phyloP scores from a whole-genome alignment of 2,797 vertebrate species.

The Lateolabrax maculatus region DNA sequence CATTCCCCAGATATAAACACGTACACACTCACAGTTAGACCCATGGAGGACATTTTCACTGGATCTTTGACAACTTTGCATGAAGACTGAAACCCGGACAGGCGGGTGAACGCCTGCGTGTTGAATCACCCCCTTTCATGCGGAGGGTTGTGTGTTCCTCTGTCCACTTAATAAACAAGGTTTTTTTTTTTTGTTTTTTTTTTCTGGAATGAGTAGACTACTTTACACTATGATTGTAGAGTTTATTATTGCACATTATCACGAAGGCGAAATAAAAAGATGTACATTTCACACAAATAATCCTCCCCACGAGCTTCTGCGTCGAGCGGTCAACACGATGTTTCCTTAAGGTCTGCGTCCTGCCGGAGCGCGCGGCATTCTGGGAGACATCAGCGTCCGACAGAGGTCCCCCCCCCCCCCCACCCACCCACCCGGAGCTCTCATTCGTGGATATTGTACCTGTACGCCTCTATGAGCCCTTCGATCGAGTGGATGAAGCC shows the following conservation, averaged over 20 bases:
- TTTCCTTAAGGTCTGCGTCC: constrained; percentile 39
- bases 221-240: constrained; percentile 75
- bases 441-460: constrained; percentile 92
- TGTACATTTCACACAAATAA: constrained; percentile 79
- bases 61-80: constrained; percentile 59
- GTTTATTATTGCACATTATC: constrained; percentile 85
- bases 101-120: constrained; percentile 34
- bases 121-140: constrained; percentile 42
- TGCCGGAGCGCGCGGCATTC: constrained; percentile 30
- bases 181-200: too few species aligned
- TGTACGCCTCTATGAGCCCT: constrained; percentile 94
- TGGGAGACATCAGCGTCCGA: constrained; percentile 40
- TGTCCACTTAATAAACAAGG: constrained; percentile 55
- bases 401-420: constrained; percentile 41
- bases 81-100: constrained; percentile 52
- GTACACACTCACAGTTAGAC: constrained; percentile 71
- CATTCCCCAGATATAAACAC: constrained; percentile 72
- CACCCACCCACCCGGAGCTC: too few species aligned
- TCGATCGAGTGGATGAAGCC: constrained; percentile 96
- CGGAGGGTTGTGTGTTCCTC: constrained; percentile 41
- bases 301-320: constrained; percentile 61
- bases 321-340: constrained; percentile 40
- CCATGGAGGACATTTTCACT: constrained; percentile 51
- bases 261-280: constrained; percentile 82
- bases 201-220: constrained; percentile 68